phyloP scores from a whole-genome alignment of 2,797 vertebrate species.

The Choloepus didactylus region DNA sequence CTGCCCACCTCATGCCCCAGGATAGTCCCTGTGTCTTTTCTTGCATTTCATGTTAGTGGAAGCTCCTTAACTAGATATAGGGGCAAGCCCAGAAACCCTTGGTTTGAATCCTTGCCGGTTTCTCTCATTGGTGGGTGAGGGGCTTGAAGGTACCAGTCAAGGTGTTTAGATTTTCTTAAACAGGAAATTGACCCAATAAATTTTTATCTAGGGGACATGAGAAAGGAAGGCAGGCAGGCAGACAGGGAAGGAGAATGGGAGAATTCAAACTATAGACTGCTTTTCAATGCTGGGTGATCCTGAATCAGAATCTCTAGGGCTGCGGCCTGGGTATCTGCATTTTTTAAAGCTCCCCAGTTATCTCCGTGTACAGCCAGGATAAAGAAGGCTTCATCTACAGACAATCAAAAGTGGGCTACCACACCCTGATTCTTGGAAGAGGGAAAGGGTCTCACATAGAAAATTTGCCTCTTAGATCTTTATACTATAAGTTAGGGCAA shows the following conservation, averaged over 20 bases:
- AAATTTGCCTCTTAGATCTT: background rate
- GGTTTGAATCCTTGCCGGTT: background rate
- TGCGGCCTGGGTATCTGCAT: background rate
- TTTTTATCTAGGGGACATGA: background rate
- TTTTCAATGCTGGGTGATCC: background rate
- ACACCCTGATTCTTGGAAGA: background rate
- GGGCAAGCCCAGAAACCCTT: background rate
- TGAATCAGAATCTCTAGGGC: background rate
- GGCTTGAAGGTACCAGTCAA: background rate
- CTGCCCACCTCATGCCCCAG: background rate
- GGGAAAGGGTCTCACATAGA: background rate
- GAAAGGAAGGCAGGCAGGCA: background rate
- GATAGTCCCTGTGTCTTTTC: background rate
- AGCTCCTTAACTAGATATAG: fast-evolving
- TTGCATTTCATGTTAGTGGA: background rate
- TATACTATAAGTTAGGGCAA: background rate
- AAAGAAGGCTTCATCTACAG: background rate
- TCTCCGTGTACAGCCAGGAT: background rate
- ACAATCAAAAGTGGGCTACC: background rate
- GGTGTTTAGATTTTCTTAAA: background rate
- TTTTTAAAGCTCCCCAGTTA: background rate
- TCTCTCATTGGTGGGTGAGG: background rate
- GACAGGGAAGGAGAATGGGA: no score
- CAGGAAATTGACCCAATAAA: background rate
- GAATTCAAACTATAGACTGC: background rate